phyloP scores from a whole-genome alignment of 2,113 vertebrate genomes.

The Martes martes region DNA sequence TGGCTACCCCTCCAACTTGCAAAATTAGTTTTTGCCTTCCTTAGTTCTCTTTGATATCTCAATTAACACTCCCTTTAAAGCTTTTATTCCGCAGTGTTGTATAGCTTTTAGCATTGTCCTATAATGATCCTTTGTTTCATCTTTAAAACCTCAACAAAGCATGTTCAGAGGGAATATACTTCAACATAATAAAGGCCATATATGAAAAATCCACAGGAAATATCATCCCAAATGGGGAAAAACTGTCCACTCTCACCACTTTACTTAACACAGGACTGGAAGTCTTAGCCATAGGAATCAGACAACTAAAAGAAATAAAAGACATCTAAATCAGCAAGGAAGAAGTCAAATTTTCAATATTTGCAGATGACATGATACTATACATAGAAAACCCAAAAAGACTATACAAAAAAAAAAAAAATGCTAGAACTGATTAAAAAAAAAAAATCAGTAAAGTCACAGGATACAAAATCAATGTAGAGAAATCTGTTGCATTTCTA shows the following conservation, averaged over 20 bases:
- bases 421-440: background rate
- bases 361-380: background rate
- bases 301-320: background rate
- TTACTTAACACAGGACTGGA: background rate
- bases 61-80: background rate
- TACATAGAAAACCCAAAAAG: background rate
- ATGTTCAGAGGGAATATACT: background rate
- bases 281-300: background rate
- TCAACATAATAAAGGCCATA: background rate
- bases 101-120: background rate
- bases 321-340: background rate
- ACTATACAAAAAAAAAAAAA: background rate
- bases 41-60: background rate
- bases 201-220: background rate
- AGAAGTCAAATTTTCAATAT: background rate
- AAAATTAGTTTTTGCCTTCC: background rate
- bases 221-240: background rate
- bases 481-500: background rate
- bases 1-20: background rate
- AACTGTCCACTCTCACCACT: background rate
- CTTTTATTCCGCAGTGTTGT: fast-evolving
- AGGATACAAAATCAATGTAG: background rate
- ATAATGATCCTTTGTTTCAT: background rate
- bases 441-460: background rate
- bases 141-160: background rate